Percentiles rank a stretch among this genome's conserved stretches.
Conservation (phyloP, 2,888 invertebrate genomes). For the Punctoribates punctum region DNA sequence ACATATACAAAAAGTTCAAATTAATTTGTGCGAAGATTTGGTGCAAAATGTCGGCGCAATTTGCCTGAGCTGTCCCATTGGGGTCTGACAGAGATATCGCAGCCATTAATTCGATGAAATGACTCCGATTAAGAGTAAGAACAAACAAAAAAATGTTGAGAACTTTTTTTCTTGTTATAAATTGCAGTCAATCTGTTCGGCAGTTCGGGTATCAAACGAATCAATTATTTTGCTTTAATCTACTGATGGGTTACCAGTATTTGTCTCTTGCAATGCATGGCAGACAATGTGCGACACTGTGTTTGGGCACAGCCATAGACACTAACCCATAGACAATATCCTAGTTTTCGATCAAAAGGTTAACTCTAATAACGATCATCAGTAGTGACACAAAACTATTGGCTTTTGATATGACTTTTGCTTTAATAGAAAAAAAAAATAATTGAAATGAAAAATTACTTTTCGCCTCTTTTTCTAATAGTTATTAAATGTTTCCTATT, state of each 20-base stretch:
- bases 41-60: background rate
- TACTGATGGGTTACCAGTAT: slow-evolving; percentile 32
- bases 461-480: too few species aligned
- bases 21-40: background rate
- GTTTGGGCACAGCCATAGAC: background rate
- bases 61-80: slow-evolving; percentile 3
- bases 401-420: too few species aligned
- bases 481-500: too few species aligned
- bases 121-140: background rate
- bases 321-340: background rate
- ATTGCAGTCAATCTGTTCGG: background rate
- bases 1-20: slow-evolving; percentile 8
- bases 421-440: too few species aligned
- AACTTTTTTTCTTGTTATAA: background rate
- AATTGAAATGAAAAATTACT: too few species aligned
- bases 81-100: slow-evolving; percentile 27
- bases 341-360: slow-evolving; percentile 16
- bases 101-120: slow-evolving; percentile 16
- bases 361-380: slow-evolving; percentile 23
- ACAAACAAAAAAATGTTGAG: background rate
- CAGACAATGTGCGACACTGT: slow-evolving; percentile 10
- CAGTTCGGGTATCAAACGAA: slow-evolving; percentile 18
- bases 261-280: slow-evolving; percentile 22
- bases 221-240: slow-evolving; percentile 7
- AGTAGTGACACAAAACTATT: background rate